These are phyloP conservation scores for Pelecanus crispus DNA, from an alignment of 2,113 vertebrate genomes.

Conservation along the genomic window DNA sequence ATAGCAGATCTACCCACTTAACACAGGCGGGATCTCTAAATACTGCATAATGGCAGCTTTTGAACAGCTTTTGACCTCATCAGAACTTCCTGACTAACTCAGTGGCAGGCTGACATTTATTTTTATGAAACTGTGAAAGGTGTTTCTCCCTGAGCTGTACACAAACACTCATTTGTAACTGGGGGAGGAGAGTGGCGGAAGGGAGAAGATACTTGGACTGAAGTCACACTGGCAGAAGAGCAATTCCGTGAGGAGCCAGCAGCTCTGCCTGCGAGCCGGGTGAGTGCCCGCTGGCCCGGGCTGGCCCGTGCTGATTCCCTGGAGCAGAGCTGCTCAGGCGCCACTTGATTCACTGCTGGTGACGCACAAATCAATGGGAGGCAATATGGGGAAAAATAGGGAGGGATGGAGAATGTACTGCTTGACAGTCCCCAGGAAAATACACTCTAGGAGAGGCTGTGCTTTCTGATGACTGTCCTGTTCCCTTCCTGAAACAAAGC, in stretches of 20 bases:
- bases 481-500: background rate
- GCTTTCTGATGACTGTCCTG: background rate
- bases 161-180: background rate
- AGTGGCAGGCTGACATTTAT: background rate
- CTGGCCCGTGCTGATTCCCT: background rate
- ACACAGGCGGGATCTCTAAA: background rate
- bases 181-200: background rate
- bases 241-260: background rate
- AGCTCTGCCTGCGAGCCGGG: background rate
- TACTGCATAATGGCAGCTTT: background rate
- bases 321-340: background rate
- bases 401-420: background rate
- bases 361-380: background rate
- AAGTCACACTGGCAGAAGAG: background rate
- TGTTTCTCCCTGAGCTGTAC: conserved; percentile 12
- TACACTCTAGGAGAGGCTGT: rapidly evolving
- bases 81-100: background rate
- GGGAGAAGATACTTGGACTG: background rate
- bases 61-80: background rate
- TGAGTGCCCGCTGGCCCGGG: rapidly evolving
- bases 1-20: background rate
- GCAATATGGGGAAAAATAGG: background rate
- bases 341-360: background rate
- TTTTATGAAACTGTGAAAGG: background rate
- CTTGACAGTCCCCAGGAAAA: background rate